A percentile compares a stretch with the other conserved stretches of the same genome.
Evolutionary conservation across 2,113 vertebrate species (phyloP).

Genomic region (Pterocles orientalis): DNA sequence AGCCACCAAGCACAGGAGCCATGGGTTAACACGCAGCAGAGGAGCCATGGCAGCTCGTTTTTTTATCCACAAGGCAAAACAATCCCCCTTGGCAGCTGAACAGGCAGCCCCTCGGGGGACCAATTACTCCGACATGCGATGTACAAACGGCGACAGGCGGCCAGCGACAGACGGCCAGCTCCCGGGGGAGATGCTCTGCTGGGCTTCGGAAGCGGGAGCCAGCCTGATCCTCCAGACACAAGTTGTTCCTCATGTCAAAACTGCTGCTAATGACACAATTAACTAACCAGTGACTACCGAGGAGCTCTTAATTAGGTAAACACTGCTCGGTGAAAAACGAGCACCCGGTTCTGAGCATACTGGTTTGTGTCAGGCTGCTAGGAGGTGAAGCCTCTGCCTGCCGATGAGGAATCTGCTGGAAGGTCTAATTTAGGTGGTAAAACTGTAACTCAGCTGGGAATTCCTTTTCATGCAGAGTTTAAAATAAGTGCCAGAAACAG

Average conservation of each 20-base stretch:
- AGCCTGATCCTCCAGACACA: conserved; percentile 55
- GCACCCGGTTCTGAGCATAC: conserved; percentile 30
- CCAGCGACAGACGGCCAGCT: conserved; percentile 25
- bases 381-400: background rate
- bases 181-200: conserved; percentile 44
- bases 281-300: conserved; percentile 73
- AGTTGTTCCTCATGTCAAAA: conserved; percentile 75
- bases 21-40: background rate
- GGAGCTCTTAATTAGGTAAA: conserved; percentile 84
- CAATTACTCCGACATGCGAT: conserved; percentile 83
- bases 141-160: conserved; percentile 44
- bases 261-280: conserved; percentile 80
- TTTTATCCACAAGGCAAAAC: conserved; percentile 50
- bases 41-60: conserved; percentile 54
- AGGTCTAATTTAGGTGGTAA: conserved; percentile 23
- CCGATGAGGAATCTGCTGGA: conserved; percentile 2
- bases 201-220: conserved; percentile 41
- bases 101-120: conserved; percentile 76
- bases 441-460: conserved; percentile 27
- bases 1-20: background rate
- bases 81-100: conserved; percentile 73
- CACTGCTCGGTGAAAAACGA: conserved; percentile 46
- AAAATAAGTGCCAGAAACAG: background rate
- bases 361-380: conserved; percentile 59
- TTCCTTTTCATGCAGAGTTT: background rate